Base-by-base conservation (phyloP, 2,113 vertebrate species). In the Hypanus sabinus region DNA sequence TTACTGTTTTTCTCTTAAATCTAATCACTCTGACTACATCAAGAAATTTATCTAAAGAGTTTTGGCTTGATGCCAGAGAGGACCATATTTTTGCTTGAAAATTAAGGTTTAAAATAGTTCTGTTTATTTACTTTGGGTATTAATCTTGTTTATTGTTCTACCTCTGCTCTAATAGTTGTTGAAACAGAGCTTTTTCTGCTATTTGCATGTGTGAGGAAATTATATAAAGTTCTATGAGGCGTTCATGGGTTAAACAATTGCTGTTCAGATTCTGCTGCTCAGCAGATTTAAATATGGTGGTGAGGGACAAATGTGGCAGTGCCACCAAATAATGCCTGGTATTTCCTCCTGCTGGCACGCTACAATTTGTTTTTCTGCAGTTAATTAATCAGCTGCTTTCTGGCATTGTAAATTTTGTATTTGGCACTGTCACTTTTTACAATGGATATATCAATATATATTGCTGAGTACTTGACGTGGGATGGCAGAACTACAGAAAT, bases 361-460 rank as follows among this genome's bases (percentile, higher is more conserved):
- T 93, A 93, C 91, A 73, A 93, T 75, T 93, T 73, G 91, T 93
- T 93, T 93, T 73, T 93, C 22, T 73, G 38, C 91, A 93, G 91
- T 93, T 93, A 93, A 93, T 93, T 93, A 93, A 93, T 93, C 91
- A 93, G 27, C 91, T 93, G 68, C 20, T 73, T 93, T 93, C 91
- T 93, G 91, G 91, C 91, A 75, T 75, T 93, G 91, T 93, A 93
- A 75, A 93, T 71, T 20, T 93, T 68, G 91, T 93, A 92, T 93
- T 93, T 93, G 91, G 91, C 91, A 93, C 68, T 75, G 70, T 93
- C 70, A 73, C 68, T 73, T 93, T 75, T 73, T 73, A 73, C 33
- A 75, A 93, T 75, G 91, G 70, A 75, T 24, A 10, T 73, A 33
- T 68, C 65, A 73, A 93, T 73, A 93, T 73, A 93, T 75, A 93